A percentile compares a stretch with the other conserved stretches of the same genome.
phyloP scores from a whole-genome alignment of 64 coral and sea anemone species.

The Actinia tenebrosa region DNA sequence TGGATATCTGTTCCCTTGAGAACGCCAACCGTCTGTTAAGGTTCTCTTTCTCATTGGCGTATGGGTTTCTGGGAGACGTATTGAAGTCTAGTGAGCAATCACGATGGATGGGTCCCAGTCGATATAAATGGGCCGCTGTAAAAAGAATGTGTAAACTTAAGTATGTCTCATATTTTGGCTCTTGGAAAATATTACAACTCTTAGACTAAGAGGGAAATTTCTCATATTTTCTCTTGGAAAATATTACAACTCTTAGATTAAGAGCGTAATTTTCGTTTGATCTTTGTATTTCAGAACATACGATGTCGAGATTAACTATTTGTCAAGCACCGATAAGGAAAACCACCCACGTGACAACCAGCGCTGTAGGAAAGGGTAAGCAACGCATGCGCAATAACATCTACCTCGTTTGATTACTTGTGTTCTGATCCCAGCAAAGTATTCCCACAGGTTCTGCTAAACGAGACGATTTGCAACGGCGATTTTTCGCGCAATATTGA shows the following conservation, averaged over 20 bases:
- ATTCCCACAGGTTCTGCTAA: too few relatives aligned
- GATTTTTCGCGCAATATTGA: too few relatives aligned
- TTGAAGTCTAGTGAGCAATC: conserved; percentile 81
- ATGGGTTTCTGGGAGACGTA: conserved; percentile 94
- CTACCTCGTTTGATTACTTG: too few relatives aligned
- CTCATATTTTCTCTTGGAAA: too few relatives aligned
- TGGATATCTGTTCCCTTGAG: conserved; percentile 92
- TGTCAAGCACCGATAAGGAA: conserved; percentile 53
- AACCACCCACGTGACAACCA: conserved; percentile 77
- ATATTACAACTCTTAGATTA: not conserved
- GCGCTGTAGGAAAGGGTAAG: conserved; percentile 86
- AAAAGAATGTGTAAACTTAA: conserved; percentile 62
- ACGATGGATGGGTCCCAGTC: conserved; percentile 86
- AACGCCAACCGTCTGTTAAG: conserved; percentile 59
- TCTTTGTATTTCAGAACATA: conserved; percentile 58
- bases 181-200: not conserved
- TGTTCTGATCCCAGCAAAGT: too few relatives aligned
- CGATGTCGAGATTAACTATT: conserved; percentile 79
- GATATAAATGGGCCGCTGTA: conserved; percentile 88
- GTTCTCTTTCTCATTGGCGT: conserved; percentile 85
- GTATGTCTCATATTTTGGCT: not conserved
- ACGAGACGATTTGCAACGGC: too few relatives aligned
- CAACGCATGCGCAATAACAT: not conserved
- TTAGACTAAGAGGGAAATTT: not conserved
- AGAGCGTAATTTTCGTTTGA: not conserved